phyloP scores from a whole-genome alignment of 2,797 vertebrate genomes.

The Philypnodon macrostomus region DNA sequence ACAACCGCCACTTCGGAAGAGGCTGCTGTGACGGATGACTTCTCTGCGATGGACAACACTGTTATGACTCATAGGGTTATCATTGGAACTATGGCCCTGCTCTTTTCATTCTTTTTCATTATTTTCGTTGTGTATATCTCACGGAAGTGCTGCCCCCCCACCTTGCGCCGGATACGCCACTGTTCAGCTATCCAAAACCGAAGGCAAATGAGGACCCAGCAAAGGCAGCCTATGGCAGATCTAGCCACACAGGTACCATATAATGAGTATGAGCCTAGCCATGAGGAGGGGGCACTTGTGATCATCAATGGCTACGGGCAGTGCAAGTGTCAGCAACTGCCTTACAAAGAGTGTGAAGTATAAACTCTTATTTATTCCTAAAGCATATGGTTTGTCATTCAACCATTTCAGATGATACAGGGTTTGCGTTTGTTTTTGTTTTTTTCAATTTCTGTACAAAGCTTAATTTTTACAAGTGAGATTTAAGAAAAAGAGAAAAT shows the following conservation, averaged over 20 bases:
- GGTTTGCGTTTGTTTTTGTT: slow-evolving; percentile 76
- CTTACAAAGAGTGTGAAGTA: slow-evolving; percentile 99
- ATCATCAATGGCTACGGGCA: slow-evolving; percentile 99
- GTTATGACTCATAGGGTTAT: slow-evolving; percentile 97
- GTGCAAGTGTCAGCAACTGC: slow-evolving; percentile 99
- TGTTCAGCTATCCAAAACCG: slow-evolving; percentile 97
- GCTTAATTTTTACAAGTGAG: slow-evolving; percentile 73
- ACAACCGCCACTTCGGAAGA: slow-evolving; percentile 75
- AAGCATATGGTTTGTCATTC: slow-evolving; percentile 78
- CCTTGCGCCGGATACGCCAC: slow-evolving; percentile 94
- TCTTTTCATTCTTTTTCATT: slow-evolving; percentile 99
- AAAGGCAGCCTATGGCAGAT: slow-evolving; percentile 94
- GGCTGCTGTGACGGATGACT: slow-evolving; percentile 87
- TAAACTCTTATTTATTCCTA: slow-evolving; percentile 85
- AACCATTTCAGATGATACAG: slow-evolving; percentile 82
- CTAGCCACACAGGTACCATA: slow-evolving; percentile 97
- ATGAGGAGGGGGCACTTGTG: slow-evolving; percentile 95
- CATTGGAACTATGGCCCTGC: slow-evolving; percentile 98
- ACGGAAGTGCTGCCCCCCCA: slow-evolving; percentile 97
- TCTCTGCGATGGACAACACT: slow-evolving; percentile 89
- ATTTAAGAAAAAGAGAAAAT: slow-evolving; percentile 66
- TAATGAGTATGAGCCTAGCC: slow-evolving; percentile 96
- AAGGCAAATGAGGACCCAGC: slow-evolving; percentile 97
- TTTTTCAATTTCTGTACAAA: slow-evolving; percentile 73
- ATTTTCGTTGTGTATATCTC: slow-evolving; percentile 99